These are phyloP conservation scores for Bovichtus diacanthus DNA, from an alignment of 2,797 vertebrate species.

Conservation along the genomic window DNA sequence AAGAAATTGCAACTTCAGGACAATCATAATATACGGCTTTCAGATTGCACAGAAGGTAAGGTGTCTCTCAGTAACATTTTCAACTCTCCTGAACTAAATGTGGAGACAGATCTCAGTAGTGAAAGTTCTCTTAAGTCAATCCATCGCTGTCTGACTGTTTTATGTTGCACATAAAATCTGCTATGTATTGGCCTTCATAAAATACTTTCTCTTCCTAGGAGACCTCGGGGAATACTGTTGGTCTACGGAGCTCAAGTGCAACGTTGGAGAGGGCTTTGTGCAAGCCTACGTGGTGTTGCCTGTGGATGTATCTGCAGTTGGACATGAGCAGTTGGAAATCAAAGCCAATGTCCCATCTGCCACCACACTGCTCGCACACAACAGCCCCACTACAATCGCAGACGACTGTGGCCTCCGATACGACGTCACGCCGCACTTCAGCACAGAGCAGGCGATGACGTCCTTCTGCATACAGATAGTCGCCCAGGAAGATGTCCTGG, in stretches of 20 bases:
- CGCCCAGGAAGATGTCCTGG: slow-evolving; percentile 23
- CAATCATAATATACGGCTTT: slow-evolving; percentile 70
- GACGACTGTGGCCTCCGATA: slow-evolving; percentile 82
- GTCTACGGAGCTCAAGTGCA: slow-evolving; percentile 73
- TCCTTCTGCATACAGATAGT: slow-evolving; percentile 74
- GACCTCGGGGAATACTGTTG: slow-evolving; percentile 80
- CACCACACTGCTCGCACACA: slow-evolving; percentile 32
- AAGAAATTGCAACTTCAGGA: slow-evolving; percentile 68
- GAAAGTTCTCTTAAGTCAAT: not conserved
- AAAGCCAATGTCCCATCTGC: slow-evolving; percentile 31
- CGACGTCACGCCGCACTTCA: slow-evolving; percentile 71
- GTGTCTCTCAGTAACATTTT: slow-evolving; percentile 1
- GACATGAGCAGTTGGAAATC: slow-evolving; percentile 59
- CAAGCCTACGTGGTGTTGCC: slow-evolving; percentile 77
- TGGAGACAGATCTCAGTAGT: not conserved
- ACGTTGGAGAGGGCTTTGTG: slow-evolving; percentile 68
- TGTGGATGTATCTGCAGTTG: slow-evolving; percentile 45
- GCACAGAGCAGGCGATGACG: not conserved
- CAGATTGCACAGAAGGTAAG: slow-evolving; percentile 77
- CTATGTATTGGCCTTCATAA: not conserved
- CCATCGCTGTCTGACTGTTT: not conserved
- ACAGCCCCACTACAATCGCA: slow-evolving; percentile 50
- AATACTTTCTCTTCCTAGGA: slow-evolving; percentile 59
- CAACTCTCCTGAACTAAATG: not conserved
- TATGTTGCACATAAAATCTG: not conserved